These are phyloP conservation scores for Excalfactoria chinensis DNA, from an alignment of 2,113 vertebrate genomes.

Conservation along the genomic window DNA sequence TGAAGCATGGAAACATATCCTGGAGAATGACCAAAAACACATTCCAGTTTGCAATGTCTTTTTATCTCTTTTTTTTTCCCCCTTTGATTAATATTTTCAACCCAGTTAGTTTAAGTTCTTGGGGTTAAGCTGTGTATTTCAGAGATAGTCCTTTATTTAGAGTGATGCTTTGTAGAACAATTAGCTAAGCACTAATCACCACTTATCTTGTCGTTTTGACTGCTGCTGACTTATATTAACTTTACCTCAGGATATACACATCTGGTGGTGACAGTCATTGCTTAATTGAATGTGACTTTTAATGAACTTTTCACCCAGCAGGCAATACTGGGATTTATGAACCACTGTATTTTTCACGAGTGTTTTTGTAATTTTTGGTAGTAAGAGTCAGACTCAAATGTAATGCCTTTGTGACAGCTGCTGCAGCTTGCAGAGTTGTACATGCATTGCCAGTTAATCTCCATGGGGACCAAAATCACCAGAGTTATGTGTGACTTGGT, in stretches of 20 bases:
- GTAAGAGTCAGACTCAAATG: background rate
- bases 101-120: background rate
- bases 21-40: background rate
- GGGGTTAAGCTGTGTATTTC: background rate
- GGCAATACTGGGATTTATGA: background rate
- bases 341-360: background rate
- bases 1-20: background rate
- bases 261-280: constrained; percentile 7
- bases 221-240: constrained; percentile 7
- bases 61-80: background rate
- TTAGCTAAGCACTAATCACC: constrained; percentile 36
- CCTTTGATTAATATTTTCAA: background rate
- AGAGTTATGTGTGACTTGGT: background rate
- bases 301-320: constrained; percentile 42
- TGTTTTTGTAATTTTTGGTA: background rate
- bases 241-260: constrained; percentile 8
- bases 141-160: background rate
- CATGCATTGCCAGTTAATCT: background rate
- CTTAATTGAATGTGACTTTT: constrained; percentile 57
- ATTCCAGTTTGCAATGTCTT: background rate
- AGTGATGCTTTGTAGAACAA: constrained; percentile 1
- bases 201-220: constrained; percentile 16
- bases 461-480: background rate
- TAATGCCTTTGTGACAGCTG: background rate
- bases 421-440: background rate